Evolutionary conservation across 2,888 invertebrate species (phyloP), one percentile per base, ranked within the genome.

Genomic region (Drosophila mimetica): DNA sequence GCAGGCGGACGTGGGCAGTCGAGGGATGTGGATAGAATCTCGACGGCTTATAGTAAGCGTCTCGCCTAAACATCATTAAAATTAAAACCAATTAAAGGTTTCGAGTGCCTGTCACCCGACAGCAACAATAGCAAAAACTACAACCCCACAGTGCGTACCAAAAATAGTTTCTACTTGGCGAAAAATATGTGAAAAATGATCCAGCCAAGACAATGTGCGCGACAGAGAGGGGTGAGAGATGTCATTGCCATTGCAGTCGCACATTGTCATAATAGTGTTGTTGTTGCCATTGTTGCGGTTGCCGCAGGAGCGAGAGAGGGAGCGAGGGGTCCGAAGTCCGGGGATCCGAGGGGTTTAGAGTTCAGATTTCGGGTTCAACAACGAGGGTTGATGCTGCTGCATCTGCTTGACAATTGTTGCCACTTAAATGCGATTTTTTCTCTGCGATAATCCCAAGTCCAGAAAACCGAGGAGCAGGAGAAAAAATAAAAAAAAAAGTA

Each of bases 11-110:
- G 54, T 47, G 61, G 59, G 47, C 48, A 41, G 37, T 28, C 41
- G 13, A 39, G 28, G 54, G 8, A 30, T 11, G 9, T 4, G 30
- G 30, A 13, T 20, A 16, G n/a, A 16, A 41, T 41, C 47, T 41
- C 50, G 16, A 18, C 11, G 25, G 16, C 7, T n/a, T 14, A 28
- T 28, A 28, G 16, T 53, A 16, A 9, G 16, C 46, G 84, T 71
- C 84, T 71, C 71, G 70, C 75, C 82, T 71, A 87, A 87, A 79
- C 86, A 83, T 86, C 88, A 83, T 83, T 83, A 86, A 88, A 73
- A 86, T 72, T 83, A 86, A 77, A 73, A 81, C 77, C 86, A 84
- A 88, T 88, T 86, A 88, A 88, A 71, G 79, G 67, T 65, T 74
- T 85, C 76, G 71, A 82, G 86, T 82, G 71, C 55, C 74, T 54